phyloP scores from a whole-genome alignment of 1,140 invertebrate genomes.

The Dendrolimus punctatus region DNA sequence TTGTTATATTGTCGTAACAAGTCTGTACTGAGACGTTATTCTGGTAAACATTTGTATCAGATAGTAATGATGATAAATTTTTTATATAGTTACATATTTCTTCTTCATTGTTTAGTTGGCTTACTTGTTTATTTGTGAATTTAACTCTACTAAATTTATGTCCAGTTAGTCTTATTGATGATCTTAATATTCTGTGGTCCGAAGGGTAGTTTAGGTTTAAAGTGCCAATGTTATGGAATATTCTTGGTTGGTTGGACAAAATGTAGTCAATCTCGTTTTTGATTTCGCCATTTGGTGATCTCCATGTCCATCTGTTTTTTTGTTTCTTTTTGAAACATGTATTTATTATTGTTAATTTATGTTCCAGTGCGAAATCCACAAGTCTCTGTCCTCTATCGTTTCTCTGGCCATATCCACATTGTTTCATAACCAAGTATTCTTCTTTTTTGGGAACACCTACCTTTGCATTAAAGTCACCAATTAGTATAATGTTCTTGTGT shows the following conservation, averaged over 20 bases:
- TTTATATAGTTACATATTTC: background rate
- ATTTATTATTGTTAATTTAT: conserved; percentile 9
- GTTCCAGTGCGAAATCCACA: conserved; percentile 8
- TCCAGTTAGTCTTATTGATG: conserved; percentile 6
- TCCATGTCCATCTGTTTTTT: conserved; percentile 9
- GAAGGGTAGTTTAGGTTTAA: conserved; percentile 5
- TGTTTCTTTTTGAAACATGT: conserved; percentile 8
- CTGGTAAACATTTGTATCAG: too few species aligned
- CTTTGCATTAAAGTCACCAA: conserved; percentile 12
- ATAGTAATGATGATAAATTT: conserved; percentile 2
- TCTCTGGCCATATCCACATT: conserved; percentile 10
- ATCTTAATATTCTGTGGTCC: conserved; percentile 7
- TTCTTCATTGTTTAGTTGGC: background rate
- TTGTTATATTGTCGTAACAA: too few species aligned
- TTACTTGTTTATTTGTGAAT: background rate
- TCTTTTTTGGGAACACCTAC: conserved; percentile 7
- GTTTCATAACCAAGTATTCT: conserved; percentile 6
- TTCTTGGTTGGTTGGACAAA: conserved; percentile 1
- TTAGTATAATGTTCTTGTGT: conserved; percentile 4
- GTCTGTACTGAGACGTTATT: too few species aligned
- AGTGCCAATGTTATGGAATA: conserved; percentile 6
- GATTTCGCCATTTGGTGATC: conserved; percentile 6
- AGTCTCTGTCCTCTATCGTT: conserved; percentile 9
- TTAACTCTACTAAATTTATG: conserved; percentile 3
- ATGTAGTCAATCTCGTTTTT: conserved; percentile 13